Conservation (phyloP, 2,888 invertebrate genomes). For the Phaonia tiefii region DNA sequence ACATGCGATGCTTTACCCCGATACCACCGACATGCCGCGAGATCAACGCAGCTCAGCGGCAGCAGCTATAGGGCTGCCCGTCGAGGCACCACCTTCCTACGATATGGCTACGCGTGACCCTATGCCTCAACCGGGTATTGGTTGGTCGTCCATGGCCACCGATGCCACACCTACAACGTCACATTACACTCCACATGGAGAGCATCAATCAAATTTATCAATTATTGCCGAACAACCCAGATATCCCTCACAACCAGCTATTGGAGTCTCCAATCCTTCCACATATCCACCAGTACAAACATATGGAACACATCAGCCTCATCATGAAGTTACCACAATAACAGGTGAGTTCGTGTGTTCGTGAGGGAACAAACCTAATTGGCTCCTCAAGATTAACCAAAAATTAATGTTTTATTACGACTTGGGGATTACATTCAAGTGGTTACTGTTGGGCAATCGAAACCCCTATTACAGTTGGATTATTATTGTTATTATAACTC, state of each 20-base stretch:
- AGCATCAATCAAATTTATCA: slow-evolving; percentile 33
- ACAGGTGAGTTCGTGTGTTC: slow-evolving; percentile 38
- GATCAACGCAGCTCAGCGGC: slow-evolving; percentile 69
- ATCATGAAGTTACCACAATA: slow-evolving; percentile 43
- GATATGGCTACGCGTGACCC: slow-evolving; percentile 72
- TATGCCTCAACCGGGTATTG: slow-evolving; percentile 8
- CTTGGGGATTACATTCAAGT: too few relatives aligned
- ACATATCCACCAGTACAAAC: neutral
- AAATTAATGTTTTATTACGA: too few relatives aligned
- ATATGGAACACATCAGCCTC: too few relatives aligned
- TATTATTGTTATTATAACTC: too few relatives aligned
- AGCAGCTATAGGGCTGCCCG: slow-evolving; percentile 67
- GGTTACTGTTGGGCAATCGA: too few relatives aligned
- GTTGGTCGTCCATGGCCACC: slow-evolving; percentile 59
- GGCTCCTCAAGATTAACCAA: too few relatives aligned
- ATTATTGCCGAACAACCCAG: slow-evolving; percentile 69
- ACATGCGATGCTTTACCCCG: slow-evolving; percentile 79
- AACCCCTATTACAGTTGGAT: too few relatives aligned
- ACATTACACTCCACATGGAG: slow-evolving; percentile 46
- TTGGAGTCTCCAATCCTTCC: neutral
- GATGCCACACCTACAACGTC: slow-evolving; percentile 41
- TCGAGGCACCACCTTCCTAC: slow-evolving; percentile 78
- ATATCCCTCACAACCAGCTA: slow-evolving; percentile 48
- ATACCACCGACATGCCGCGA: slow-evolving; percentile 61
- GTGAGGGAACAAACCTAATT: slow-evolving; percentile 18